Percentiles rank a stretch among this genome's conserved stretches.
These are phyloP conservation scores for Murina feae DNA, from an alignment of 2,113 vertebrate species.

Conservation along the genomic window DNA sequence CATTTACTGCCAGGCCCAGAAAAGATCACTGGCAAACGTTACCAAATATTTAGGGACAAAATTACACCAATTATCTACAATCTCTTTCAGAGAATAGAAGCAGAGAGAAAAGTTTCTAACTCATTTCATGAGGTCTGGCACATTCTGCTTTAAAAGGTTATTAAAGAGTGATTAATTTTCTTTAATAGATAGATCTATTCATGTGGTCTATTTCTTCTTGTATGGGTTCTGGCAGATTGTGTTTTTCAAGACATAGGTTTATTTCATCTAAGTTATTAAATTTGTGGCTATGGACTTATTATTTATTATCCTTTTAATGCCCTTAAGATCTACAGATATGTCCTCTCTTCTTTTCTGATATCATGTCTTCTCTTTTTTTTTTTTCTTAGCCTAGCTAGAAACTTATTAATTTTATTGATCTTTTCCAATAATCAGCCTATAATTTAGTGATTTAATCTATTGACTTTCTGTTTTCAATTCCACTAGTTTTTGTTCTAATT, in stretches of 20 bases:
- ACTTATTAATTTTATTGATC: background rate
- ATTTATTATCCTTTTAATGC: background rate
- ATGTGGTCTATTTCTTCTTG: background rate
- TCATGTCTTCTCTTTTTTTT: background rate
- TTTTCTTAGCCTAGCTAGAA: background rate
- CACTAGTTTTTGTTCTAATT: background rate
- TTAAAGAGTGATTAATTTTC: background rate
- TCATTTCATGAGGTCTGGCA: background rate
- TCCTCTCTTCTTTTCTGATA: background rate
- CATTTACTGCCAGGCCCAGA: too few species aligned
- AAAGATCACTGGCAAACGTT: too few species aligned
- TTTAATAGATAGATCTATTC: background rate
- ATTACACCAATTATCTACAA: too few species aligned
- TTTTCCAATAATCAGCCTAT: background rate
- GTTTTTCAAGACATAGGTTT: background rate
- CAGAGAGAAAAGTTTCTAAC: too few species aligned
- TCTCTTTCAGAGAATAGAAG: too few species aligned
- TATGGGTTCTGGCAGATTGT: background rate
- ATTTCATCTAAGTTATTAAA: background rate
- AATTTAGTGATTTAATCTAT: background rate
- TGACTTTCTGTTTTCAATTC: background rate
- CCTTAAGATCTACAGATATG: background rate
- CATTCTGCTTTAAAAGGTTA: background rate
- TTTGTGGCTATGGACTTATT: background rate
- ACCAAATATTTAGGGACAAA: too few species aligned